These are phyloP conservation scores for Sericinus montela DNA, from an alignment of 2,888 invertebrate species.

Conservation along the genomic window DNA sequence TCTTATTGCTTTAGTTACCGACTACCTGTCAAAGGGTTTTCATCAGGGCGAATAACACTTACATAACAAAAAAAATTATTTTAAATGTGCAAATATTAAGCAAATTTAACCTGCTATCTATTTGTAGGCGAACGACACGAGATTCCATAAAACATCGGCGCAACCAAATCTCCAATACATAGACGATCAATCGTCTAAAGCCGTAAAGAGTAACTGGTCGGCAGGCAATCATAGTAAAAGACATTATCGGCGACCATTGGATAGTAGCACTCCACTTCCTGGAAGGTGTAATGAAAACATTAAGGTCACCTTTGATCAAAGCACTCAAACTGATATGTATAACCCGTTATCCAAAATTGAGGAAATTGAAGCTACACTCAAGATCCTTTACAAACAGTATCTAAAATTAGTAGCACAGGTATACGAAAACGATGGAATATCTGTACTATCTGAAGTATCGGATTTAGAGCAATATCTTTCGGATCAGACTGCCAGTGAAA, in stretches of 20 bases:
- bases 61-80: too few relatives aligned
- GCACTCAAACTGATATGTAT: conserved; percentile 43
- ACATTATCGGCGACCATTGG: conserved; percentile 27
- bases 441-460: conserved; percentile 19
- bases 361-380: conserved; percentile 37
- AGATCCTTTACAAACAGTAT: conserved; percentile 37
- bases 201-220: conserved; percentile 17
- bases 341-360: conserved; percentile 33
- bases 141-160: conserved; percentile 20
- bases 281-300: conserved; percentile 21
- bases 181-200: conserved; percentile 14
- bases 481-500: conserved; percentile 2
- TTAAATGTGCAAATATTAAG: too few relatives aligned
- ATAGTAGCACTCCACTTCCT: conserved; percentile 44
- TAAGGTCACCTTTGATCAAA: conserved; percentile 39
- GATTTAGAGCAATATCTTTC: conserved; percentile 4
- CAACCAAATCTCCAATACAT: conserved; percentile 20
- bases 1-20: too few relatives aligned
- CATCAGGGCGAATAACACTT: too few relatives aligned
- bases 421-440: conserved; percentile 21
- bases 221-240: conserved; percentile 5
- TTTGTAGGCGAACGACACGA: conserved; percentile 21
- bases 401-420: conserved; percentile 30
- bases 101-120: too few relatives aligned
- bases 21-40: too few relatives aligned